Conservation (phyloP, 2,113 vertebrate genomes). For the Tor tambroides region DNA sequence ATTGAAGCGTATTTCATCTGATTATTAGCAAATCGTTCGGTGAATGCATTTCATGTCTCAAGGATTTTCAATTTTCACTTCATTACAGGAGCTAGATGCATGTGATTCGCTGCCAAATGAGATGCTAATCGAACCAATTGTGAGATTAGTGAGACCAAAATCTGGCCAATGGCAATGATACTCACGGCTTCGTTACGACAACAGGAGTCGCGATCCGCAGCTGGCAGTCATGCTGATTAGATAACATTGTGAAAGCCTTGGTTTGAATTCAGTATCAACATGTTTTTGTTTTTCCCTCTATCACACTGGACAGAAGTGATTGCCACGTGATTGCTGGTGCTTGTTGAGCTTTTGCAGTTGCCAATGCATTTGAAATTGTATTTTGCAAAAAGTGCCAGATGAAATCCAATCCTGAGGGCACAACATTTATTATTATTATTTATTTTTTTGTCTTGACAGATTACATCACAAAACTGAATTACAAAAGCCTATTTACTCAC, state of each 20-base stretch:
- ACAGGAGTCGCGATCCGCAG: not conserved
- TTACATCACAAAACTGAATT: not conserved
- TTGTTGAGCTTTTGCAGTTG: slow-evolving; percentile 2
- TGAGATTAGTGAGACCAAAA: slow-evolving; percentile 39
- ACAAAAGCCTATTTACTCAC: not conserved
- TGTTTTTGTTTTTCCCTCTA: not conserved
- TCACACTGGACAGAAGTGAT: slow-evolving; percentile 43
- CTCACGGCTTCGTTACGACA: slow-evolving; percentile 34
- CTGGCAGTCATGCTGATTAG: slow-evolving; percentile 49
- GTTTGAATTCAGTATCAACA: slow-evolving; percentile 48
- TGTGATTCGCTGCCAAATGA: slow-evolving; percentile 41
- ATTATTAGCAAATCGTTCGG: slow-evolving; percentile 4
- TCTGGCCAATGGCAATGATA: slow-evolving; percentile 39
- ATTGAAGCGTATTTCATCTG: not conserved
- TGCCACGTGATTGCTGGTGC: slow-evolving; percentile 8
- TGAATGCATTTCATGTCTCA: slow-evolving; percentile 16
- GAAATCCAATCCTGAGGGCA: not conserved
- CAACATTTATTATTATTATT: too few species aligned
- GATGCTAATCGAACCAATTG: slow-evolving; percentile 34
- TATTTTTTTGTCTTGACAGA: not conserved
- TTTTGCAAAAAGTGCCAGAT: not conserved
- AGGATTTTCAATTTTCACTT: slow-evolving; percentile 42
- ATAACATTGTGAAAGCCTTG: slow-evolving; percentile 29
- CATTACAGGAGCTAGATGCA: slow-evolving; percentile 40
- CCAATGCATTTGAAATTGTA: not conserved